Evolutionary conservation across 2,888 invertebrate genomes (phyloP).

Genomic region (Ormia ochracea): DNA sequence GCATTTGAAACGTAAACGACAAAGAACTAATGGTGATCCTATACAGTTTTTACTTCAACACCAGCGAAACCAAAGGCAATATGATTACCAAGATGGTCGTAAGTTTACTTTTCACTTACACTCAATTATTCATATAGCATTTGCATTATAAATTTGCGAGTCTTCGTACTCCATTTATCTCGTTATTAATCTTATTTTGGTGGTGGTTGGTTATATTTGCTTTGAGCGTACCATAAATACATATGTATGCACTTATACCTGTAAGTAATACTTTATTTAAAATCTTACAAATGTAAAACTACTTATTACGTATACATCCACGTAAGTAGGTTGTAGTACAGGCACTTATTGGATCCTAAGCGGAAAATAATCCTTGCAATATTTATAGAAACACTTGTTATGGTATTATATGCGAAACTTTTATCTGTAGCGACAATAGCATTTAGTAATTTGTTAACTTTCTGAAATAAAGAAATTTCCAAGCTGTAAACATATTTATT

Average conservation of each 20-base stretch:
- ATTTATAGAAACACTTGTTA: too few species aligned
- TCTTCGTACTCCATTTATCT: neutral
- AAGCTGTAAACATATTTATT: too few species aligned
- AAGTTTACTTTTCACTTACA: slow-evolving; percentile 67
- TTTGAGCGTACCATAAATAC: neutral
- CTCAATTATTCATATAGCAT: slow-evolving; percentile 2
- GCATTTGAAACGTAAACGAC: slow-evolving; percentile 78
- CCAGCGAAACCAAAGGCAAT: slow-evolving; percentile 65
- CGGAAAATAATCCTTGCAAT: too few species aligned
- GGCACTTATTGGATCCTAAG: too few species aligned
- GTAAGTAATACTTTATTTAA: too few species aligned
- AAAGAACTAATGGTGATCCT: slow-evolving; percentile 76
- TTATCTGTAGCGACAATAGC: too few species aligned
- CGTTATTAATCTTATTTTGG: slow-evolving; percentile 16
- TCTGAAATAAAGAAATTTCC: too few species aligned
- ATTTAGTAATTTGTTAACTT: too few species aligned
- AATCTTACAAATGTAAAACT: too few species aligned
- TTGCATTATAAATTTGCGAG: neutral
- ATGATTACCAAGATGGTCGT: slow-evolving; percentile 74
- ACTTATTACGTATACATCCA: too few species aligned
- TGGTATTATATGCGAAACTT: too few species aligned
- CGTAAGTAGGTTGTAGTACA: too few species aligned
- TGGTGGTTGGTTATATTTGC: slow-evolving; percentile 11
- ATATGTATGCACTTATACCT: neutral
- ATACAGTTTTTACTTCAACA: slow-evolving; percentile 76